Percentiles rank a stretch among this genome's conserved stretches.
Conservation (phyloP, 2,888 invertebrate genomes). For the Tinea semifulvella region DNA sequence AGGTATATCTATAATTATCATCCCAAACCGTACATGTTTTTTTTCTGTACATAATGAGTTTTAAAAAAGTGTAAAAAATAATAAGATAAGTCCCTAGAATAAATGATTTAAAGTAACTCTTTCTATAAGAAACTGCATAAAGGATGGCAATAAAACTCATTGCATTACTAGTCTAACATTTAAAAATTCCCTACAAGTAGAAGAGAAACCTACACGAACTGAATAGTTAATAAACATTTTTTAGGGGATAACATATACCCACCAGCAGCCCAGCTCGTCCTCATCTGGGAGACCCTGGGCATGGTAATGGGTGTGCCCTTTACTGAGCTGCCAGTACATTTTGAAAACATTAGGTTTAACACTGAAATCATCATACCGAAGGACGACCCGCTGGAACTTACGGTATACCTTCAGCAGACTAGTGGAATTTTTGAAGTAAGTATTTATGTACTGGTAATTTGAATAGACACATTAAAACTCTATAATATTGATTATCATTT, state of each 20-base stretch:
- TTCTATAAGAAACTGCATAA: too few relatives aligned
- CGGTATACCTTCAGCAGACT: slow-evolving; percentile 68
- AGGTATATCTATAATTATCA: too few relatives aligned
- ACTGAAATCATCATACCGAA: slow-evolving; percentile 3
- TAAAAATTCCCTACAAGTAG: background rate
- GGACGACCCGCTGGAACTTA: slow-evolving; percentile 45
- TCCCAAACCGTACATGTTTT: too few relatives aligned
- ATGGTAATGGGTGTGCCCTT: slow-evolving; percentile 59
- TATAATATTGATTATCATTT: too few relatives aligned
- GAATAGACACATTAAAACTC: too few relatives aligned
- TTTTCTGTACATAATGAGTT: too few relatives aligned
- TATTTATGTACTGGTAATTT: too few relatives aligned
- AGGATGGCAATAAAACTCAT: too few relatives aligned
- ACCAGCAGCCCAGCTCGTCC: slow-evolving; percentile 75
- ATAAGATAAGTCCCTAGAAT: too few relatives aligned
- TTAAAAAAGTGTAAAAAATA: too few relatives aligned
- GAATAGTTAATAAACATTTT: too few relatives aligned
- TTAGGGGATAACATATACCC: slow-evolving; percentile 73
- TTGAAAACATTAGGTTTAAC: slow-evolving; percentile 2
- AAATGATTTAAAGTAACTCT: too few relatives aligned
- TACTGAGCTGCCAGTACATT: slow-evolving; percentile 59
- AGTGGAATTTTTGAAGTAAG: slow-evolving; percentile 67
- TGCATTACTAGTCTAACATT: background rate
- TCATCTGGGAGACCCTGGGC: slow-evolving; percentile 75
- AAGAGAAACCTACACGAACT: background rate